Conservation (phyloP, 2,888 invertebrate genomes). For the Meliscaeva auricollis region DNA sequence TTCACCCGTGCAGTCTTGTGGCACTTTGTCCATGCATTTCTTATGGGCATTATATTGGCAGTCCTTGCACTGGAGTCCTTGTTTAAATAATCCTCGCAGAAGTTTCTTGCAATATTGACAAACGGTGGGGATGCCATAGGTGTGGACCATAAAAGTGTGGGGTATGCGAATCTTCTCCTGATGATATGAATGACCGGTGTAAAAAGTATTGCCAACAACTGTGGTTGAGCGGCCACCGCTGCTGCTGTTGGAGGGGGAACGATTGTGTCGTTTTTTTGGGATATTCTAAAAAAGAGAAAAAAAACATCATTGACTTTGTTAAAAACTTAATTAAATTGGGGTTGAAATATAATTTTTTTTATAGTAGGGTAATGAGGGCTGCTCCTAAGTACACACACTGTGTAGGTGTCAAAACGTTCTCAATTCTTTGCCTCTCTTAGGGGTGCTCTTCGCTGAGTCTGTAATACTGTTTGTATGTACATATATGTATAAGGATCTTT, state of each 20-base stretch:
- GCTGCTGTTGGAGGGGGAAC: slow-evolving; percentile 88
- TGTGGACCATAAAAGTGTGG: slow-evolving; percentile 98
- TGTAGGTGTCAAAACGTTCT: too few relatives aligned
- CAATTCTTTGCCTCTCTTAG: too few relatives aligned
- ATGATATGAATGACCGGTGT: slow-evolving; percentile 71
- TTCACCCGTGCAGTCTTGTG: slow-evolving; percentile 95
- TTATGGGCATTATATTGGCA: slow-evolving; percentile 98
- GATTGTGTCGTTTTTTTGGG: slow-evolving; percentile 86
- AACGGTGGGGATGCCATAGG: slow-evolving; percentile 98
- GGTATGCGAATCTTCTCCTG: slow-evolving; percentile 89
- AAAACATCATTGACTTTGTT: slow-evolving; percentile 2
- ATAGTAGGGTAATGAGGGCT: too few relatives aligned
- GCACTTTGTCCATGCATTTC: slow-evolving; percentile 95
- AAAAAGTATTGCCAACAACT: slow-evolving; percentile 53
- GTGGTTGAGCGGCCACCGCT: slow-evolving; percentile 85
- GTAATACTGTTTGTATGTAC: too few relatives aligned
- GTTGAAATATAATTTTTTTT: too few relatives aligned
- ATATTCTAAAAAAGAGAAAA: slow-evolving; percentile 80
- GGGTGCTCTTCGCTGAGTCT: too few relatives aligned
- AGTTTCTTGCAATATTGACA: slow-evolving; percentile 98
- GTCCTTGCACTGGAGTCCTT: slow-evolving; percentile 98
- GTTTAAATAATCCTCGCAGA: slow-evolving; percentile 96
- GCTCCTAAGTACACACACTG: too few relatives aligned
- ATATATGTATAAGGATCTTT: too few relatives aligned
- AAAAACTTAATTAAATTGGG: too few relatives aligned